Conservation (phyloP, 2,888 invertebrate genomes). For the Brachylomia viminalis region DNA sequence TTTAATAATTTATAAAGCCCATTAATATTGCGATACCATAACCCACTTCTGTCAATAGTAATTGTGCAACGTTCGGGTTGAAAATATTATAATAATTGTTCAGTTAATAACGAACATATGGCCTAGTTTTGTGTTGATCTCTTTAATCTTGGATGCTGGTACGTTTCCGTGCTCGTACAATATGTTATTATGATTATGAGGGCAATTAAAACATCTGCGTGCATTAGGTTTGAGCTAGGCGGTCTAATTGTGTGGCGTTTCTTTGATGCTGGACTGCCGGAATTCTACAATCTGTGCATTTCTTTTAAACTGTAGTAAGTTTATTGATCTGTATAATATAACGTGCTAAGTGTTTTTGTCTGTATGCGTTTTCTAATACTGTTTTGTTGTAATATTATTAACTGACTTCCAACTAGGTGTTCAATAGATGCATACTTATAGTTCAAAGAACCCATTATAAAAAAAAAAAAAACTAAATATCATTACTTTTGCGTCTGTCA, state of each 20-base stretch:
- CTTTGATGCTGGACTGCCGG: slow-evolving; percentile 26
- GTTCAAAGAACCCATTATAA: background rate
- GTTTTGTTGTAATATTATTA: background rate
- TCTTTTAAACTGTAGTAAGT: background rate
- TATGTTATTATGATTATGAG: slow-evolving; percentile 41
- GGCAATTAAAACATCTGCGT: slow-evolving; percentile 44
- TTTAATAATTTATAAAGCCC: slow-evolving; percentile 21
- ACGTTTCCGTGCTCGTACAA: slow-evolving; percentile 34
- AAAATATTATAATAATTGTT: slow-evolving; percentile 59
- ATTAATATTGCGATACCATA: slow-evolving; percentile 30
- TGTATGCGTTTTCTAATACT: background rate
- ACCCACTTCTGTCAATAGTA: slow-evolving; percentile 51
- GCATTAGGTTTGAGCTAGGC: slow-evolving; percentile 22
- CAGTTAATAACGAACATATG: slow-evolving; percentile 24
- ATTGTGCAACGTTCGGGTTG: slow-evolving; percentile 44
- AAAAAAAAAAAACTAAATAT: background rate
- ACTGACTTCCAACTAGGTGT: background rate
- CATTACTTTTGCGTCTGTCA: no score
- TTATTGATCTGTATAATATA: background rate
- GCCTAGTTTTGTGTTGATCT: slow-evolving; percentile 25
- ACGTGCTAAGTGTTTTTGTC: background rate
- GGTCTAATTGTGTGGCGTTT: slow-evolving; percentile 29
- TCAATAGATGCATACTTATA: background rate
- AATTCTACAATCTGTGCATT: slow-evolving; percentile 12
- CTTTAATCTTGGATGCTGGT: slow-evolving; percentile 50